Conservation (phyloP, 2,797 vertebrate species). For the Scolopax bukidnonensis region DNA sequence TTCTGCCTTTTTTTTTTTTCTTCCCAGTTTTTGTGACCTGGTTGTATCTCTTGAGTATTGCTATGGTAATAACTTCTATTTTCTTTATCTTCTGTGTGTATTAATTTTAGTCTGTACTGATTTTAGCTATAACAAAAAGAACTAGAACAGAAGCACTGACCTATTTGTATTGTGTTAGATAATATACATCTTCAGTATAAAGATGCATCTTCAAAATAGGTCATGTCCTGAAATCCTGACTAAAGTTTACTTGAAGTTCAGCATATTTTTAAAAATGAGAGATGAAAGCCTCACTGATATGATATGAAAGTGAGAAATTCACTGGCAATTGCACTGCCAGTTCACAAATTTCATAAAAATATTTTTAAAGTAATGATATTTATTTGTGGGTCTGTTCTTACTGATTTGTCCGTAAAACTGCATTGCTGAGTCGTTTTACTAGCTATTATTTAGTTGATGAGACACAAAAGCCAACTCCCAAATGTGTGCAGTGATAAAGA, state of each 20-base stretch:
- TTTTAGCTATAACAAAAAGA: constrained; percentile 50
- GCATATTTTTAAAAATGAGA: background rate
- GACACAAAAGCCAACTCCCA: background rate
- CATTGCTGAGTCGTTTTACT: background rate
- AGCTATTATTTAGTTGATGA: background rate
- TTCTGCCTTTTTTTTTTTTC: background rate
- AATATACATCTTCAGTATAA: background rate
- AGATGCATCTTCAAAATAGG: constrained; percentile 40
- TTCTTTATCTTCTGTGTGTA: constrained; percentile 33
- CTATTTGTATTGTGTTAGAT: constrained; percentile 58
- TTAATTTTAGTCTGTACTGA: constrained; percentile 66
- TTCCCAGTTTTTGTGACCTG: constrained; percentile 33
- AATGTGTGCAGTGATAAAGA: background rate
- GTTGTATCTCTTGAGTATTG: constrained; percentile 46
- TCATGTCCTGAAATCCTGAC: constrained; percentile 6
- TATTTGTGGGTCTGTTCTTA: background rate
- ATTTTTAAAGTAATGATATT: background rate
- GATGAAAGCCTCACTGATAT: background rate
- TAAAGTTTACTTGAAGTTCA: constrained; percentile 55
- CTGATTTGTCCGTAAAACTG: background rate
- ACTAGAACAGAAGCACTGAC: constrained; percentile 54
- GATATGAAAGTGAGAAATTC: background rate
- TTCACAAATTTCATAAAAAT: background rate
- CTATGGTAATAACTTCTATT: constrained; percentile 60
- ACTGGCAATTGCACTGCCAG: background rate